Evolutionary conservation across 2,888 invertebrate species (phyloP), one percentile per base, ranked within the genome.

Genomic region (Sesia bembeciformis): DNA sequence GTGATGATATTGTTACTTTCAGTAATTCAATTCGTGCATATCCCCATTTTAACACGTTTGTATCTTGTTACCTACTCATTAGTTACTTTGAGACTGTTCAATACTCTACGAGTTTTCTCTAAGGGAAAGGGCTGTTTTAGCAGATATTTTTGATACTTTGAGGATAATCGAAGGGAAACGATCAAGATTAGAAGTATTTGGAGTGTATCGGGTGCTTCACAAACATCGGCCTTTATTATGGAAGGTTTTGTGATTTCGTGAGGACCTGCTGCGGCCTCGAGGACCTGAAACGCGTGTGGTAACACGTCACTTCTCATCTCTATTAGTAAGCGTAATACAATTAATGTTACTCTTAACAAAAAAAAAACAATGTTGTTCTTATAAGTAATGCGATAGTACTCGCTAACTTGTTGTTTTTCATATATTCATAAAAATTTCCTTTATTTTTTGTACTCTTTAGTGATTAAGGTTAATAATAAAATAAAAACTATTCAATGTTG

Each of bases 371-470:
- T 84, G 88, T 87, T 88, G 88, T 86, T 87, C 88, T 84, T 88
- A 86, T 86, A 87, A 82, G 82, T 84, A 78, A 84, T 75, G 86
- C 85, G 87, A 85, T 79, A 69, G 70, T 77, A 75, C 81, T 86
- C 88, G 87, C 85, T 78, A 69, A 85, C 87, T 86, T 87, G 88
- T 89, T 89, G 89, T 85, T 88, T 86, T 88, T 86, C 85, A 85
- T 86, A 86, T 86, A 87, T 85, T 88, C 88, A 85, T 88, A 81
- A 87, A 50, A 84, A 85, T 86, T 89, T 89, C 88, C 89, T 89
- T 89, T 89, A 89, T 89, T 89, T 89, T 89, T 89, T 89, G 88
- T 89, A 89, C 89, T 89, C 88, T 89, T 88, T 89, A 89, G 87
- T 84, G 4, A 70, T 76, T 88, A 89, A 87, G 86, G 76, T 78